Evolutionary conservation across 1,140 invertebrate genomes (phyloP).

Genomic region (Microplitis mediator): DNA sequence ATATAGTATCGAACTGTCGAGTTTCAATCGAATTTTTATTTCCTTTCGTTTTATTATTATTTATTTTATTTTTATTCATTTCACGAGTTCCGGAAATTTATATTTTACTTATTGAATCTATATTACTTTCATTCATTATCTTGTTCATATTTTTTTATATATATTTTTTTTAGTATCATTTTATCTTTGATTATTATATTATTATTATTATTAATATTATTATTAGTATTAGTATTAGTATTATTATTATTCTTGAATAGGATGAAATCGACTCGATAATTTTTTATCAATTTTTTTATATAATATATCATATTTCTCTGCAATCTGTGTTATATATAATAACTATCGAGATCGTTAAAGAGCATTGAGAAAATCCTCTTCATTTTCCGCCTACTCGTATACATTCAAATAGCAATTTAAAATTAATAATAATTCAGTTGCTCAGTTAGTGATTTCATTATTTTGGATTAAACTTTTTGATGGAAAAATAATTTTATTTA

Average conservation of each 20-base stretch:
- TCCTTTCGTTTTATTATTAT: background rate
- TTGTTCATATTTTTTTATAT: constrained; percentile 15
- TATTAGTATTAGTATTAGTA: background rate
- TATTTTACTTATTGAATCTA: constrained; percentile 28
- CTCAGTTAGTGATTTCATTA: no score
- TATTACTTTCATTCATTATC: constrained; percentile 16
- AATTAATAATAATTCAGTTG: no score
- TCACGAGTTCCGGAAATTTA: constrained; percentile 16
- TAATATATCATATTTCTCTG: background rate
- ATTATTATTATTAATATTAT: constrained; percentile 5
- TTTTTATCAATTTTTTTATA: background rate
- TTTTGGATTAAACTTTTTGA: no score
- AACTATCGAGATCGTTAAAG: background rate
- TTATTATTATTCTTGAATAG: background rate
- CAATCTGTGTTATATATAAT: background rate
- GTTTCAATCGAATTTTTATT: constrained; percentile 51
- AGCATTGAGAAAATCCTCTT: no score
- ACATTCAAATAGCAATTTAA: no score
- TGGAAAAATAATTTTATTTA: no score
- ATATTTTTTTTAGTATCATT: background rate
- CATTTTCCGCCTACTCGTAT: no score
- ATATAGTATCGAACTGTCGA: constrained; percentile 54
- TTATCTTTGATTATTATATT: background rate
- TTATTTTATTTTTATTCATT: background rate
- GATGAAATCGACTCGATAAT: constrained; percentile 14